These are phyloP conservation scores for Harpagus bidentatus DNA, from an alignment of 2,113 vertebrate species.

Conservation along the genomic window DNA sequence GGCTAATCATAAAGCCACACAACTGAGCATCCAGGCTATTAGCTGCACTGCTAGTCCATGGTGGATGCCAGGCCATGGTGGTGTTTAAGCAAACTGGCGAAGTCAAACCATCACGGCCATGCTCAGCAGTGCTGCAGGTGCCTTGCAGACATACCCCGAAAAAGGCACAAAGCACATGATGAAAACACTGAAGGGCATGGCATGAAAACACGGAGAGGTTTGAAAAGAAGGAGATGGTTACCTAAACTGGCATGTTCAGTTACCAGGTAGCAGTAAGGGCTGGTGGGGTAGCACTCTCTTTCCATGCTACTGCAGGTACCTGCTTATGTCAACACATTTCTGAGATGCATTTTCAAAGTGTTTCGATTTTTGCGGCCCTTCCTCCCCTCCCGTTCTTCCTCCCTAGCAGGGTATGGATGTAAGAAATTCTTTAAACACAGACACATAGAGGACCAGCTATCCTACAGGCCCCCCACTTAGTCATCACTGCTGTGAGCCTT, in stretches of 20 bases:
- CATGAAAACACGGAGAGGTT: neutral
- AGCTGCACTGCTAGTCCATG: neutral
- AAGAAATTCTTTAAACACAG: neutral
- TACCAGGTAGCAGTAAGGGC: neutral
- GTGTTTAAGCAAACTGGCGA: neutral
- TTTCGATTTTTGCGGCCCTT: neutral
- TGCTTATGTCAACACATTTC: neutral
- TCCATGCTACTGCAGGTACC: neutral
- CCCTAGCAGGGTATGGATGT: neutral
- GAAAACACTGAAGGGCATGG: neutral
- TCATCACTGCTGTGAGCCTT: neutral
- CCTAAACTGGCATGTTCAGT: neutral
- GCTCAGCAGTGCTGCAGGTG: neutral
- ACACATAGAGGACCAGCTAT: neutral
- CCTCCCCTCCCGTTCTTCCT: neutral
- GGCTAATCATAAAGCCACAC: neutral
- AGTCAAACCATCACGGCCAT: neutral
- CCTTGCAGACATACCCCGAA: neutral
- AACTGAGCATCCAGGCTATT: neutral
- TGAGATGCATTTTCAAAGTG: neutral
- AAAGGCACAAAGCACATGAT: neutral
- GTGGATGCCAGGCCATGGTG: neutral
- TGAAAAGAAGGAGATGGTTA: neutral
- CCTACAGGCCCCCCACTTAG: neutral
- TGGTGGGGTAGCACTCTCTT: neutral